These are phyloP conservation scores for Odiellus spinosus DNA, from an alignment of 2,888 invertebrate species.

Conservation along the genomic window DNA sequence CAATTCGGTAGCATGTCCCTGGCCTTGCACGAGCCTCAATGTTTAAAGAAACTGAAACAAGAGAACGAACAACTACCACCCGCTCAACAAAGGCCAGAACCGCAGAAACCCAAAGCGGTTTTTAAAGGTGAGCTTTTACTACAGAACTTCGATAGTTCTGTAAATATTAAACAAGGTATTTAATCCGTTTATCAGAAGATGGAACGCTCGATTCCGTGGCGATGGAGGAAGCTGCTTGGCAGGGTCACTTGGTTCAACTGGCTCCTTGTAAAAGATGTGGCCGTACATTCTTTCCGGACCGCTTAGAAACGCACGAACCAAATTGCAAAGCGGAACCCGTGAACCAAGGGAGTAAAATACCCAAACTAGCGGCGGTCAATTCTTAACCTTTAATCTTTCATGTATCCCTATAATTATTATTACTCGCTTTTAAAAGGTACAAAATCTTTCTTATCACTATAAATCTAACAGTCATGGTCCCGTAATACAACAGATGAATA, in stretches of 20 bases:
- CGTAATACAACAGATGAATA: no score
- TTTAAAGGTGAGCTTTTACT: conserved; percentile 6
- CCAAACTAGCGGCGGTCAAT: no score
- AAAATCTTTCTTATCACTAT: no score
- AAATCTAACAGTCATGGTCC: no score
- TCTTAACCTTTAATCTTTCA: no score
- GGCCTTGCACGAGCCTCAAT: conserved; percentile 48
- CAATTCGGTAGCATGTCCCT: conserved; percentile 49
- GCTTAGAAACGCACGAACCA: conserved; percentile 44
- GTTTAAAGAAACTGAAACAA: conserved; percentile 36
- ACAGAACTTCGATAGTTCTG: no score
- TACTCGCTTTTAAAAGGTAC: no score
- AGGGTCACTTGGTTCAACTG: conserved; percentile 39
- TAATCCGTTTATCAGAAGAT: conserved; percentile 13
- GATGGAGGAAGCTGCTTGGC: conserved; percentile 39
- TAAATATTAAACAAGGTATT: no score
- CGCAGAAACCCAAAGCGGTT: conserved; percentile 6
- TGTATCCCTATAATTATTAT: no score
- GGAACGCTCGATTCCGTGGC: conserved; percentile 25
- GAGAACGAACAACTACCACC: conserved; percentile 42
- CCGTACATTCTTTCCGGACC: conserved; percentile 49
- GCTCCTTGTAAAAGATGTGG: conserved; percentile 48
- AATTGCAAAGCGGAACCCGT: conserved; percentile 32
- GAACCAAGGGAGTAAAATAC: no score
- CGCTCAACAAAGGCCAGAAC: conserved; percentile 28